Evolutionary conservation across 1,140 invertebrate species (phyloP).

Genomic region (Apis laboriosa): DNA sequence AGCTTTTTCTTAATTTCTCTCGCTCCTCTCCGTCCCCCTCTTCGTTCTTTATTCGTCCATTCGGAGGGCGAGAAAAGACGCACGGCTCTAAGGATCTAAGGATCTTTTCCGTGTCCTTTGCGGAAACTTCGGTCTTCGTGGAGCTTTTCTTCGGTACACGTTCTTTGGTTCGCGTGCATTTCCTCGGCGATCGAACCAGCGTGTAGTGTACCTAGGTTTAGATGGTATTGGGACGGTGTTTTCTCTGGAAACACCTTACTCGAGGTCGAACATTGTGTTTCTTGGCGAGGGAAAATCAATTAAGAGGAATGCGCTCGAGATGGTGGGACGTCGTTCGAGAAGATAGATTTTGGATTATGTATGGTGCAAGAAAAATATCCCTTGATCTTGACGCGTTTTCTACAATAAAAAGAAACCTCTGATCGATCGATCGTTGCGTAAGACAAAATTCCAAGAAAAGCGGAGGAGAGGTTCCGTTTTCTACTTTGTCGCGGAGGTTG

Average conservation of each 20-base stretch:
- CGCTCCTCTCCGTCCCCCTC: too few relatives aligned
- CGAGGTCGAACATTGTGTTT: not conserved
- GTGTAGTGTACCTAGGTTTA: not conserved
- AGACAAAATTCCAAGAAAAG: not conserved
- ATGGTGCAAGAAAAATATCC: too few relatives aligned
- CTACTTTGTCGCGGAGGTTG: not conserved
- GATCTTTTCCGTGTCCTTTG: not conserved
- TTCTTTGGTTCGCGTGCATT: not conserved
- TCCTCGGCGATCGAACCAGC: not conserved
- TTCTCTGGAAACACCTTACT: conserved; percentile 3
- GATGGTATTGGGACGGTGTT: not conserved
- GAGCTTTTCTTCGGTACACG: not conserved
- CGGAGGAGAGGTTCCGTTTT: not conserved
- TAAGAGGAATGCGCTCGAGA: not conserved
- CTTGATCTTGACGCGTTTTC: too few relatives aligned
- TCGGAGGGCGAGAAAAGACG: not conserved
- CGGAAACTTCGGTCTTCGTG: not conserved
- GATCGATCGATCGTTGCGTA: too few relatives aligned
- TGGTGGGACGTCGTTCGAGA: not conserved
- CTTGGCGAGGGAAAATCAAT: not conserved
- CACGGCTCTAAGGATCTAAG: too few relatives aligned
- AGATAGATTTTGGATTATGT: not conserved
- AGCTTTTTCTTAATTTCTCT: conserved; percentile 46
- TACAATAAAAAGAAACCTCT: too few relatives aligned
- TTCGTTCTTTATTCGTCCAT: not conserved